A percentile compares a stretch with the other conserved stretches of the same genome.
These are phyloP conservation scores for Lepidocolaptes lacrymiger DNA, from an alignment of 2,797 vertebrate genomes.

Conservation along the genomic window DNA sequence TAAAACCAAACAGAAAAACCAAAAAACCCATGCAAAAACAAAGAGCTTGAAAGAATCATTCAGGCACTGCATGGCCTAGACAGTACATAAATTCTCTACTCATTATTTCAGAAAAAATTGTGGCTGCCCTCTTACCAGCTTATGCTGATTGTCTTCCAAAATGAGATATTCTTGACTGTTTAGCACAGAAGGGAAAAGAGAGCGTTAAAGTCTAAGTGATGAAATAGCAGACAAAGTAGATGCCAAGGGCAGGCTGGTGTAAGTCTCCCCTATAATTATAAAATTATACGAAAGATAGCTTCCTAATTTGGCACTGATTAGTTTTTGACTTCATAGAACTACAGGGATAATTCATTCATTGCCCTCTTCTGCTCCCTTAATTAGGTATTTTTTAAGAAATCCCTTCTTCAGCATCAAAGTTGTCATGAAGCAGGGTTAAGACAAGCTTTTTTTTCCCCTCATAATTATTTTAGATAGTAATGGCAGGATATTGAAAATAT, in stretches of 20 bases:
- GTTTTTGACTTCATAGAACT: slow-evolving; percentile 42
- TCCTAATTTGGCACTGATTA: slow-evolving; percentile 50
- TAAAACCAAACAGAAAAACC: neutral
- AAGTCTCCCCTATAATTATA: slow-evolving; percentile 33
- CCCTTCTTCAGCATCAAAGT: slow-evolving; percentile 8
- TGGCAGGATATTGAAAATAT: neutral
- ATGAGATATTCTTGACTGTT: neutral
- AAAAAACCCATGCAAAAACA: neutral
- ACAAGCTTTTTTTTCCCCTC: neutral
- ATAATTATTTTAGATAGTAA: neutral
- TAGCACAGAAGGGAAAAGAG: neutral
- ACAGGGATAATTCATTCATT: slow-evolving; percentile 60
- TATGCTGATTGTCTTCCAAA: neutral
- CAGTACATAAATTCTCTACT: neutral
- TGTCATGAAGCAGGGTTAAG: neutral
- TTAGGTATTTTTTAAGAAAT: slow-evolving; percentile 49
- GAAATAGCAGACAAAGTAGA: slow-evolving; percentile 21
- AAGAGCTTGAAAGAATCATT: neutral
- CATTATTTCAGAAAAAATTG: slow-evolving; percentile 13
- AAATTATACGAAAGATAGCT: slow-evolving; percentile 57
- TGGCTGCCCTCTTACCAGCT: neutral
- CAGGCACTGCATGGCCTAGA: neutral
- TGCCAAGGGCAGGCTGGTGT: neutral
- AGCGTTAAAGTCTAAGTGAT: neutral
- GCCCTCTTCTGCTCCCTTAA: slow-evolving; percentile 56